Evolutionary conservation across 2,888 invertebrate genomes (phyloP).

Genomic region (Calameuta filiformis): DNA sequence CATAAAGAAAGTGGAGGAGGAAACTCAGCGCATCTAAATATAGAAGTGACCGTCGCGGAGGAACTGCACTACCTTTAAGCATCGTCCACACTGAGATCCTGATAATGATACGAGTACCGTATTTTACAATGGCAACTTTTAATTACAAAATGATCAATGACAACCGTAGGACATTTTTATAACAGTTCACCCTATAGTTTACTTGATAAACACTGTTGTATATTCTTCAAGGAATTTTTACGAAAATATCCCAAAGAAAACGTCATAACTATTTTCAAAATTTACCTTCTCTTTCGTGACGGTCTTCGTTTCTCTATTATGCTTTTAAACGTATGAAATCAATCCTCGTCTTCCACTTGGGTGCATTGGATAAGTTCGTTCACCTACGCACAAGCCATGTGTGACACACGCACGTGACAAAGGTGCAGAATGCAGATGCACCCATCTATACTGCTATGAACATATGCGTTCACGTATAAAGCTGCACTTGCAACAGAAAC

Average conservation of each 20-base stretch:
- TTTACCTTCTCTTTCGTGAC: not conserved
- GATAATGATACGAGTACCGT: not conserved
- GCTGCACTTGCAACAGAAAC: not conserved
- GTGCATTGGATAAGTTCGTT: not conserved
- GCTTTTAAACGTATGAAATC: not conserved
- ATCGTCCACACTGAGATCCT: constrained; percentile 39
- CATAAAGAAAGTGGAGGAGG: constrained; percentile 60
- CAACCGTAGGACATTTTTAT: too few relatives aligned
- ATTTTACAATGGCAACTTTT: not conserved
- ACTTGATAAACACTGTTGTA: too few relatives aligned
- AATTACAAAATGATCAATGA: not conserved
- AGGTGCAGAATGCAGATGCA: not conserved
- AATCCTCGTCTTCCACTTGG: not conserved
- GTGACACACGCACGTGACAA: not conserved
- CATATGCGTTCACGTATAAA: not conserved
- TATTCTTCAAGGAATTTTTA: not conserved
- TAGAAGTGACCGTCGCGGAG: constrained; percentile 62
- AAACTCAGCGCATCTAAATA: constrained; percentile 64
- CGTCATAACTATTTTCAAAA: not conserved
- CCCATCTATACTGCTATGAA: not conserved
- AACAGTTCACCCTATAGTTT: too few relatives aligned
- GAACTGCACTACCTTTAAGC: constrained; percentile 52
- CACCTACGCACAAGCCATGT: not conserved
- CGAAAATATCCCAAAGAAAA: not conserved
- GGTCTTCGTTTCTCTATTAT: not conserved